Conservation (phyloP, 2,888 invertebrate genomes). For the Dolichopus griseipennis region DNA sequence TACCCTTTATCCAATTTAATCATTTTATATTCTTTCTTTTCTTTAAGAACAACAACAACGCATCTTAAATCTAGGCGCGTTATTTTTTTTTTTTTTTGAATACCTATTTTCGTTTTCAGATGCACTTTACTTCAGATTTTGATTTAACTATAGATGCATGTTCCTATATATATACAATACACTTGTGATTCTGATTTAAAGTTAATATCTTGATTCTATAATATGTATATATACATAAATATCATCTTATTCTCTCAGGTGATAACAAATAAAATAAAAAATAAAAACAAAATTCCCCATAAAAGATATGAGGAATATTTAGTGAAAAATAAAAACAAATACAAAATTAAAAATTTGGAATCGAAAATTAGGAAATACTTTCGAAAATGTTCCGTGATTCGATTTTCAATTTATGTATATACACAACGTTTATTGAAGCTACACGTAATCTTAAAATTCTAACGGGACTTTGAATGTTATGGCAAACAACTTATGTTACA, state of each 20-base stretch:
- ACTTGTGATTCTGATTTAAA: too few relatives aligned
- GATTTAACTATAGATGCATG: not conserved
- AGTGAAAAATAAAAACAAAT: not conserved
- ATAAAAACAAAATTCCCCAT: not conserved
- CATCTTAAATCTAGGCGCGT: not conserved
- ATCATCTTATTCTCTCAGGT: not conserved
- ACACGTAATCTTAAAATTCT: too few relatives aligned
- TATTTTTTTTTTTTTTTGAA: not conserved
- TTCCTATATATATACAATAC: too few relatives aligned
- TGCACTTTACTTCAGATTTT: not conserved
- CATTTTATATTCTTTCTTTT: not conserved
- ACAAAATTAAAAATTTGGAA: not conserved
- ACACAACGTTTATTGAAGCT: too few relatives aligned
- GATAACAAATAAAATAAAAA: not conserved
- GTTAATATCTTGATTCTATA: not conserved
- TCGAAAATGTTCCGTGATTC: too few relatives aligned
- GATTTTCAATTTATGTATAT: too few relatives aligned
- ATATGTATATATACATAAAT: not conserved
- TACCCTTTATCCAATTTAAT: not conserved
- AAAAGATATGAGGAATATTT: not conserved
- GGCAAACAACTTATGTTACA: too few relatives aligned
- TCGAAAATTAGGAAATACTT: too few relatives aligned
- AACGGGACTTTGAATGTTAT: too few relatives aligned
- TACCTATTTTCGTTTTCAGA: not conserved
- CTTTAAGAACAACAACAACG: not conserved